A percentile compares a stretch with the other conserved stretches of the same genome.
Conservation (phyloP, 1,140 invertebrate species). For the Cydia fagiglandana region DNA sequence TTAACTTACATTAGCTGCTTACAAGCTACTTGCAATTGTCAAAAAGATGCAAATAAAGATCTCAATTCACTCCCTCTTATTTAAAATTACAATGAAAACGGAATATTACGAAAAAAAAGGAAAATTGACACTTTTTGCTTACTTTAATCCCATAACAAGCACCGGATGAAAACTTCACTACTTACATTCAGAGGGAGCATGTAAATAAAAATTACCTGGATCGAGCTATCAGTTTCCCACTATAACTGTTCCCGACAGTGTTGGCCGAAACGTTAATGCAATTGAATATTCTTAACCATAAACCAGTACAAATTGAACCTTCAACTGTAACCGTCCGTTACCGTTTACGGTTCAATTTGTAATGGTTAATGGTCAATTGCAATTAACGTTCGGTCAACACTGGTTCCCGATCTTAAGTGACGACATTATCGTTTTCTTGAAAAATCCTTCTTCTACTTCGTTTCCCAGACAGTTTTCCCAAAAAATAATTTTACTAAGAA, state of each 20-base stretch:
- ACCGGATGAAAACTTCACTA: neutral
- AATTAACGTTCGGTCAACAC: too few relatives aligned
- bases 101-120: neutral
- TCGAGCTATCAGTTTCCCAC: neutral
- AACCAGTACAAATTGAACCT: too few relatives aligned
- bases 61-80: constrained; percentile 44
- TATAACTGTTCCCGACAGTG: neutral
- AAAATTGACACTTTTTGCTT: constrained; percentile 11
- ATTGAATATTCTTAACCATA: too few relatives aligned
- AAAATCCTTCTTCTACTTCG: neutral
- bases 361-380: too few relatives aligned
- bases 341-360: too few relatives aligned
- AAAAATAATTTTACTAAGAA: neutral
- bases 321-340: too few relatives aligned
- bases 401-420: neutral
- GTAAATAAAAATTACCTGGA: neutral
- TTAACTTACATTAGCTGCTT: constrained; percentile 62
- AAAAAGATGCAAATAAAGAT: constrained; percentile 67
- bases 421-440: neutral
- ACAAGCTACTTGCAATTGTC: constrained; percentile 59
- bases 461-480: neutral
- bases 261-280: too few relatives aligned
- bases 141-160: neutral
- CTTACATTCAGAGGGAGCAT: constrained; percentile 10
- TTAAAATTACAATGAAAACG: constrained; percentile 22